phyloP scores from a whole-genome alignment of 2,113 vertebrate genomes.

The Perca schrenkii region DNA sequence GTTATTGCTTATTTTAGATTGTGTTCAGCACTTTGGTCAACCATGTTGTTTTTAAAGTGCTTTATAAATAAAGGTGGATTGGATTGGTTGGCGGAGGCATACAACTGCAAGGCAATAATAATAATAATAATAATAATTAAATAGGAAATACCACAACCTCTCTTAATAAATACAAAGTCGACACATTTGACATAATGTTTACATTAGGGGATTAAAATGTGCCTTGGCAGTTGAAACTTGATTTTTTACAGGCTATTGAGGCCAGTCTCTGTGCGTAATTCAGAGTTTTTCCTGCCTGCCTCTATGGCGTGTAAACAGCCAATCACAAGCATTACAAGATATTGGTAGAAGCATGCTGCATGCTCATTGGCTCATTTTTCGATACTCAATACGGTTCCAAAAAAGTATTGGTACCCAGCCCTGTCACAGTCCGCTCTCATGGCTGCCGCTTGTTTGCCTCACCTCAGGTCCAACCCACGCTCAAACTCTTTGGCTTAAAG shows the following conservation, averaged over 20 bases:
- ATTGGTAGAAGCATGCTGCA: no score
- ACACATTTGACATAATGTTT: background rate
- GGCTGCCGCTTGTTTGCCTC: background rate
- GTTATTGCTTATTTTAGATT: no score
- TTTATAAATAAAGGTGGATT: no score
- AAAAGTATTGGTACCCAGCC: no score
- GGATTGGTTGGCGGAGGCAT: background rate
- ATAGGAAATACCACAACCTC: background rate
- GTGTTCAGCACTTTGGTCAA: no score
- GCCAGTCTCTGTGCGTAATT: no score
- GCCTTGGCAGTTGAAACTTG: background rate
- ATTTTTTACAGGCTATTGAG: background rate
- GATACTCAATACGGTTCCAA: no score
- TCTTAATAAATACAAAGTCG: background rate
- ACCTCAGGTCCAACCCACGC: background rate
- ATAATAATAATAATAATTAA: background rate
- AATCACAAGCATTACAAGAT: no score
- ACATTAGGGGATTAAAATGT: background rate
- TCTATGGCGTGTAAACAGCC: no score
- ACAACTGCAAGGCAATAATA: background rate
- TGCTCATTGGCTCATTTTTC: no score
- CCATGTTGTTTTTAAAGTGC: no score
- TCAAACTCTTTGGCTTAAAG: background rate
- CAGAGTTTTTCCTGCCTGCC: no score
- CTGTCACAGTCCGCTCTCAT: background rate